phyloP scores from a whole-genome alignment of 1,140 invertebrate species.

The Caenorhabditis remanei region DNA sequence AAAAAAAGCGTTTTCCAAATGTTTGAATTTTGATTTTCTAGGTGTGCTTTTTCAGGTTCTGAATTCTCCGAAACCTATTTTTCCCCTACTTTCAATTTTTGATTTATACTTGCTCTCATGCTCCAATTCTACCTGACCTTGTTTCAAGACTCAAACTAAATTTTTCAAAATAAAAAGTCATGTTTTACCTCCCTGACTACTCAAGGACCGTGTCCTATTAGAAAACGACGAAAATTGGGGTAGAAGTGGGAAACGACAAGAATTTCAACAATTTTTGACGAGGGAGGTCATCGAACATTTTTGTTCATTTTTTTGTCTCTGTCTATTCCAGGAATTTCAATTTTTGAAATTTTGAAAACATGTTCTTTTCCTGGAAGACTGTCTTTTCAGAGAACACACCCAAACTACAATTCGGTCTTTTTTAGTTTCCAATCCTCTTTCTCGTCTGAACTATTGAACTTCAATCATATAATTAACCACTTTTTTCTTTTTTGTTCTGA shows the following conservation, averaged over 20 bases:
- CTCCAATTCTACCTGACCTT: too few species aligned
- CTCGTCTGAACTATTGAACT: not conserved
- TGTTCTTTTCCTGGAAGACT: not conserved
- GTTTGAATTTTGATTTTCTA: too few species aligned
- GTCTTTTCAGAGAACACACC: conserved; percentile 18
- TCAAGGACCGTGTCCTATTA: conserved; percentile 43
- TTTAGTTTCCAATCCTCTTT: not conserved
- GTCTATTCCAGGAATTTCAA: not conserved
- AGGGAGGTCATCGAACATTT: conserved; percentile 24
- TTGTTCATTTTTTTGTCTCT: not conserved
- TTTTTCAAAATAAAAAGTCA: not conserved
- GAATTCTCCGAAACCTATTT: too few species aligned
- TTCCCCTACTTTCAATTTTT: too few species aligned
- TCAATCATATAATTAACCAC: not conserved
- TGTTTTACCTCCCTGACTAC: conserved; percentile 35
- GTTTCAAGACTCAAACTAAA: too few species aligned
- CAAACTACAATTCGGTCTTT: not conserved
- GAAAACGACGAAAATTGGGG: conserved; percentile 29
- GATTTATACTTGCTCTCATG: too few species aligned
- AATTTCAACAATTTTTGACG: conserved; percentile 43
- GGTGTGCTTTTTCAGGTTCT: too few species aligned
- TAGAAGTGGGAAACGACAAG: conserved; percentile 40
- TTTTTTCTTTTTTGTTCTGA: not conserved
- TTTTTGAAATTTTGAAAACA: not conserved
- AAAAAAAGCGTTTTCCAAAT: too few species aligned